Evolutionary conservation across 2,797 vertebrate genomes (phyloP).

Genomic region (Phoxinus dragarum): DNA sequence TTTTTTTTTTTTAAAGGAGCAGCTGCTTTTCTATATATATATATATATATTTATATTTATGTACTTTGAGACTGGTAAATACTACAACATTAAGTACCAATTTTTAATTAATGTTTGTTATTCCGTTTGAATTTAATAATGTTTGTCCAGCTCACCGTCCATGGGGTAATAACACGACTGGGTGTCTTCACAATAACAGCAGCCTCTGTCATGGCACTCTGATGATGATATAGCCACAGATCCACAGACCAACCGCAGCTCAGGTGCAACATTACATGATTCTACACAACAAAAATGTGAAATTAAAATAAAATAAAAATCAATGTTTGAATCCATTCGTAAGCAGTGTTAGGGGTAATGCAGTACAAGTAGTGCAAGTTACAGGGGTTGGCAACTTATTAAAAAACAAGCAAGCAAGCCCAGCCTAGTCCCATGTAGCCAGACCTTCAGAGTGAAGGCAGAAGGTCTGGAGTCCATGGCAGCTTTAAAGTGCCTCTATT

Average conservation of each 20-base stretch:
- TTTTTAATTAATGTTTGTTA: background rate
- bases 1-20: too few species aligned
- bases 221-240: conserved; percentile 61
- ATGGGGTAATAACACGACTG: conserved; percentile 79
- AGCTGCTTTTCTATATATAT: background rate
- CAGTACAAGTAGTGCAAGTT: background rate
- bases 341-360: background rate
- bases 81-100: background rate
- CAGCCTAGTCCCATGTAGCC: background rate
- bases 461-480: too few species aligned
- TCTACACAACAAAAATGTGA: conserved; percentile 69
- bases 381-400: too few species aligned
- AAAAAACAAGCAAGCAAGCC: background rate
- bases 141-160: conserved; percentile 72
- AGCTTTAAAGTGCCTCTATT: too few species aligned
- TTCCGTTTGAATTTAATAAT: background rate
- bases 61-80: background rate
- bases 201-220: conserved; percentile 75
- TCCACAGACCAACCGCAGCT: conserved; percentile 77
- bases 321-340: background rate
- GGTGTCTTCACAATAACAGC: conserved; percentile 73
- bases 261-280: conserved; percentile 71
- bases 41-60: background rate
- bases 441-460: background rate
- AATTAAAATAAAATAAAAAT: conserved; percentile 48